Evolutionary conservation across 1,140 invertebrate species (phyloP).

Genomic region (Tachypleus tridentatus): DNA sequence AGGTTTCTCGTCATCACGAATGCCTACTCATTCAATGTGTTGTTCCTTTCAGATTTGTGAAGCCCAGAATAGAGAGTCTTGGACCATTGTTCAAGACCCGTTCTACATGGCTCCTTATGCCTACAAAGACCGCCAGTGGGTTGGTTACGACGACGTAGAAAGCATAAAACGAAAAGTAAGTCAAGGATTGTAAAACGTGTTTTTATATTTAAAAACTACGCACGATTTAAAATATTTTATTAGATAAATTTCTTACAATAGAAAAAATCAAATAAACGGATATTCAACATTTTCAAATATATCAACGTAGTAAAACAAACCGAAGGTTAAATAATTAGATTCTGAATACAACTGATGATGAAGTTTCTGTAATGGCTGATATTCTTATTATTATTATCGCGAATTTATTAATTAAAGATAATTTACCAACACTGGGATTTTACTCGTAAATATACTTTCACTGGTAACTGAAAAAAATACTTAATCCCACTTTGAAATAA

Average conservation of each 20-base stretch:
- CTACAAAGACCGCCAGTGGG: constrained; percentile 34
- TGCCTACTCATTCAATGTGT: neutral
- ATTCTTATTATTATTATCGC: too few relatives aligned
- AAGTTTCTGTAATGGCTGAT: neutral
- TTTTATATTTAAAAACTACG: too few relatives aligned
- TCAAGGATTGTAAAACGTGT: constrained; percentile 21
- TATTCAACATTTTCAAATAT: too few relatives aligned
- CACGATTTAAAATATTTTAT: too few relatives aligned
- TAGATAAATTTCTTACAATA: too few relatives aligned
- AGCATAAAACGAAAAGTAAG: constrained; percentile 33
- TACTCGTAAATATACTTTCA: too few relatives aligned
- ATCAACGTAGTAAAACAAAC: constrained; percentile 22
- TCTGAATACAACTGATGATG: neutral
- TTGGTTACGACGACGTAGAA: constrained; percentile 36
- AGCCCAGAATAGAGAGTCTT: constrained; percentile 4
- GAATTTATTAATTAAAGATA: too few relatives aligned
- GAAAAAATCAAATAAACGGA: too few relatives aligned
- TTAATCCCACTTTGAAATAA: too few relatives aligned
- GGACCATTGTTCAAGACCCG: constrained; percentile 23
- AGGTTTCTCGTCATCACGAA: neutral
- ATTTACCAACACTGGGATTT: too few relatives aligned
- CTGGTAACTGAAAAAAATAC: too few relatives aligned
- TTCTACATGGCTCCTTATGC: constrained; percentile 25
- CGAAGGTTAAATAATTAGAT: neutral
- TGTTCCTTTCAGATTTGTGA: constrained; percentile 16